Evolutionary conservation across 2,797 vertebrate species (phyloP), one percentile per base, ranked within the genome.

Genomic region (Chelonia mydas): DNA sequence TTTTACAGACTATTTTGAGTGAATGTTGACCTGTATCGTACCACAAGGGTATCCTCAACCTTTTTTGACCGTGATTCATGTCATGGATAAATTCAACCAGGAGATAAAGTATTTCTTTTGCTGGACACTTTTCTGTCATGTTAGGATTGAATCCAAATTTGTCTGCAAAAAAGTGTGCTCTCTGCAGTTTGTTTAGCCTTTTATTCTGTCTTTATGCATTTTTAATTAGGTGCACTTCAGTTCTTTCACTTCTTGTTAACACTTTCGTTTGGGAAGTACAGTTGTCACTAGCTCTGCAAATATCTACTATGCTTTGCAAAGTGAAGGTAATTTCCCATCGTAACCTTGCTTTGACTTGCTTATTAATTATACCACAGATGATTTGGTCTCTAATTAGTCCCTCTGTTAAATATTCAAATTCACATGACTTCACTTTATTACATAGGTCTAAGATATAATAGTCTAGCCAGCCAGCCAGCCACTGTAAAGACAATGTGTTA

Each of bases 201-300:
- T 19, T 21, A 15, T 86, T 92, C 94, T 91, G 31, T 84, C 92
- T 92, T 65, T 82, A 83, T 47, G 17, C 3, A 84, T 3, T 90
- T 92, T 95, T 72, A 91, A 81, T 68, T 84, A 31, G 45, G 31
- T 10, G 7, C 9, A 25, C 17, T 92, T 91, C 2, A 19, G 37
- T 95, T 87, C 45, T 68, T 79, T 93, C 7, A 45, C 31, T 83
- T 8, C n/a, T 91, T 25, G 27, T 89, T 86, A 86, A 79, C 51
- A 50, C 45, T 91, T 83, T 41, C 5, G 27, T 78, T 78, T 37
- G 10, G 50, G 59, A 84, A 87, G 37, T 81, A 12, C 23, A 72
- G n/a, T 79, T 88, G 76, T 93, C 86, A 90, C 33, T 57, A 86
- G 15, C 3, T 41, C 2, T 17, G 5, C 7, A 55, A 77, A 51